phyloP scores from a whole-genome alignment of 2,797 vertebrate species.

The Hozukius guyotensis region DNA sequence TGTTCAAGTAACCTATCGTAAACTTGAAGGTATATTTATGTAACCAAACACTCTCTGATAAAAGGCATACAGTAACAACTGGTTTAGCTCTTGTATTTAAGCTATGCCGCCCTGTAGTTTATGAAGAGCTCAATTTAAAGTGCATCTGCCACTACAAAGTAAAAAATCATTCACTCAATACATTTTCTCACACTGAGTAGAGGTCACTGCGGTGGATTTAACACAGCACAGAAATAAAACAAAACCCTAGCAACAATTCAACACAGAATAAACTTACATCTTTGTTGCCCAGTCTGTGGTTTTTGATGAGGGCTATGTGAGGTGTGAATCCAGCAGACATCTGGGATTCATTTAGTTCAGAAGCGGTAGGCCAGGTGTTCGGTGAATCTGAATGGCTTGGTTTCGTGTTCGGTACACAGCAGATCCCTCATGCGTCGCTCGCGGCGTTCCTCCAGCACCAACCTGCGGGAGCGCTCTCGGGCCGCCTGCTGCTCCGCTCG shows the following conservation, averaged over 20 bases:
- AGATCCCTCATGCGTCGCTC: slow-evolving; percentile 87
- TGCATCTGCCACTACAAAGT: slow-evolving; percentile 37
- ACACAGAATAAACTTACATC: neutral
- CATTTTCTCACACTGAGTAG: slow-evolving; percentile 9
- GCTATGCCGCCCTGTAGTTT: neutral
- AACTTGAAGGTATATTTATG: neutral
- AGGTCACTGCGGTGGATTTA: slow-evolving; percentile 46
- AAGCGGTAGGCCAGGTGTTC: slow-evolving; percentile 84
- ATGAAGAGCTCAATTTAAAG: slow-evolving; percentile 39
- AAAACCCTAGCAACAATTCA: neutral
- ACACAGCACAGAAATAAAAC: neutral
- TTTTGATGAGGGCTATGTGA: neutral
- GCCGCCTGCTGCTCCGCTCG: slow-evolving; percentile 85
- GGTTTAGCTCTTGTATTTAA: slow-evolving; percentile 5
- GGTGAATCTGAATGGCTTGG: slow-evolving; percentile 85
- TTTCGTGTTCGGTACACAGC: slow-evolving; percentile 81
- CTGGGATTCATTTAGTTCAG: slow-evolving; percentile 44
- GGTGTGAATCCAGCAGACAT: neutral
- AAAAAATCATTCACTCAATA: neutral
- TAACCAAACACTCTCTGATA: slow-evolving; percentile 22
- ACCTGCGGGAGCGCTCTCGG: slow-evolving; percentile 87
- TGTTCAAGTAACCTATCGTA: neutral
- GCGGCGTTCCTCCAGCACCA: slow-evolving; percentile 88
- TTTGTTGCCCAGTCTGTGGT: neutral
- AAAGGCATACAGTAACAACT: slow-evolving; percentile 38